Conservation (phyloP, 2,888 invertebrate species). For the Sceliomorpha sp. region DNA sequence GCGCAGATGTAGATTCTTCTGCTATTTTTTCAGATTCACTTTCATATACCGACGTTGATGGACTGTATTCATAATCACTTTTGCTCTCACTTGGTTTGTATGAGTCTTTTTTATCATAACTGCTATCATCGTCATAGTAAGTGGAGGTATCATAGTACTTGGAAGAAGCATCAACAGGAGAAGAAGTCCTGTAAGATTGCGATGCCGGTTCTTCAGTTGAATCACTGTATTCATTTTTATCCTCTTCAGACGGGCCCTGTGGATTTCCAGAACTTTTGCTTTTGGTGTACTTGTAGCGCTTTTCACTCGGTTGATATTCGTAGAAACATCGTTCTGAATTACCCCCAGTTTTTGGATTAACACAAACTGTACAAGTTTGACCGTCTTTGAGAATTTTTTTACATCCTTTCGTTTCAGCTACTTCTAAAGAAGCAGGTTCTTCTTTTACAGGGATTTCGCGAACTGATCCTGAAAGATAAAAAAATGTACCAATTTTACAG, state of each 20-base stretch:
- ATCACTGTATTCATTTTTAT: conserved; percentile 19
- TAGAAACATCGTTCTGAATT: conserved; percentile 84
- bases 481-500: too few species aligned
- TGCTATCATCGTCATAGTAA: conserved; percentile 21
- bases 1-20: conserved; percentile 82
- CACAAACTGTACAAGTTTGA: conserved; percentile 82
- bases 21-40: conserved; percentile 84
- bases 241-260: conserved; percentile 15
- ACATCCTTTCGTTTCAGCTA: conserved; percentile 59
- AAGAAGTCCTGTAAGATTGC: conserved; percentile 25
- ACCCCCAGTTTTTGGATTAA: conserved; percentile 82
- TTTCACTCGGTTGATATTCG: conserved; percentile 80
- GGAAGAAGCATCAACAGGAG: conserved; percentile 27
- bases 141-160: conserved; percentile 16
- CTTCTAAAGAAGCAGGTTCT: too few species aligned
- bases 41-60: conserved; percentile 78
- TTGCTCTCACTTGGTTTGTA: conserved; percentile 36
- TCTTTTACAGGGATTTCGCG: background rate
- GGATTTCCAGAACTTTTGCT: conserved; percentile 71
- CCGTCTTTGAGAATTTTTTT: conserved; percentile 71
- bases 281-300: conserved; percentile 70
- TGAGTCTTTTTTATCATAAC: too few species aligned
- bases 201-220: conserved; percentile 51
- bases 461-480: conserved; percentile 6
- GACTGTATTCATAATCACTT: conserved; percentile 38